Base-by-base conservation (phyloP, 2,888 invertebrate genomes). In the Cremastinae sp. region DNA sequence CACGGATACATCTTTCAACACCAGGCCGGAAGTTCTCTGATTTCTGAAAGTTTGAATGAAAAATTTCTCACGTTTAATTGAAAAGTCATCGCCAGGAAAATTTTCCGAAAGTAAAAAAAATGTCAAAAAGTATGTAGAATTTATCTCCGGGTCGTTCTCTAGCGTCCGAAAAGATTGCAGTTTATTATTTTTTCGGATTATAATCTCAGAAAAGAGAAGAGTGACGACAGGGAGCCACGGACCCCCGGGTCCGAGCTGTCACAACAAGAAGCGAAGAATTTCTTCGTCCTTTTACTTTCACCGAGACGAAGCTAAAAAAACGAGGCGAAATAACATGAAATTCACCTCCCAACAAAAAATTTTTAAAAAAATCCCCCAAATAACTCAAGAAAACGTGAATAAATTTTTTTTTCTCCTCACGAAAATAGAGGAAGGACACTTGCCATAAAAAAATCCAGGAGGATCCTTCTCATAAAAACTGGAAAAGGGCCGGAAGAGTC, bases 11-110 rank as follows among this genome's bases (percentile, higher is more conserved):
- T 37, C 68, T 45, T 14, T 4, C 58, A 20, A 41, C 75, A 74
- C 74, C 78, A 74, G 78, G 72, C 79, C 79, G 78, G 79, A 78
- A 79, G 70, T 14, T 68, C 56, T 73, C 73, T 51, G 49, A 58
- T 76, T 76, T 51, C 68, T 7, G 22, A 68, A 58, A 59, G 37
- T 14, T 37, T 28, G 2, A 5, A 28, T 28, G 51, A 35, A 53
- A 70, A 35, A 35, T 37, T 61, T 61, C 41, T 43, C 43, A 51
- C 39, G 51, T 28, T 41, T 7, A 58, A 69, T 59, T 28, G 22
- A 59, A 22, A 9, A 72, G 56, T 58, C 22, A 64, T 47, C 61
- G 5, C 49, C 62, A 28, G 18, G 7, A 7, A 45, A 12, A 45
- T 28, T 28, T 28, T 28, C n/a, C 12, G 12, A 45, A 45, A 45